Evolutionary conservation across 2,797 vertebrate species (phyloP), one percentile per base, ranked within the genome.

Genomic region (Capromys pilorides): DNA sequence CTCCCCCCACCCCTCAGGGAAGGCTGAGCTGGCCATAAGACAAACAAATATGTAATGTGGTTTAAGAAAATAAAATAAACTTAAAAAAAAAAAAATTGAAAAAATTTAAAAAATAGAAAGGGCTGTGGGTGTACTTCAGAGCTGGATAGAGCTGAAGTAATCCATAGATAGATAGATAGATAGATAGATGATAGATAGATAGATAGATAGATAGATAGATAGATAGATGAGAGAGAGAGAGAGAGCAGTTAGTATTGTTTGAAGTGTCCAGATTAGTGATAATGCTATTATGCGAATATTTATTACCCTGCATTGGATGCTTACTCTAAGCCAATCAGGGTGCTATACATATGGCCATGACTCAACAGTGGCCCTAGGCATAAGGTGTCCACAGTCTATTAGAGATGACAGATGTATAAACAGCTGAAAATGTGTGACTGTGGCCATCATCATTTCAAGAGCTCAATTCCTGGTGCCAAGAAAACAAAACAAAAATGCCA

Each of bases 251-350:
- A 78, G 90, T 89, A 87, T 93, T 91, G 85, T 73, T 62, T 73
- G 49, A 96, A 91, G 73, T 88, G 36, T 91, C 67, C 78, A 80
- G 95, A 87, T 78, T 90, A 96, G 78, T 62, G 77, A 85, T 88
- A 91, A 91, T 78, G 77, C 49, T 94, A n/a, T n/a, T n/a, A n/a
- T n/a, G n/a, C n/a, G n/a, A 86, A 78, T 62, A 88, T 82, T 91
- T 61, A 45, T 90, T 93, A 86, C 22, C 36, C 64, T 77, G 39
- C 61, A 67, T 28, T 86, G 87, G 26, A 59, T n/a, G 24, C n/a
- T 91, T 28, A 51, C 6, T 67, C 45, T 59, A 64, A 95, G 59
- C 82, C 36, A 90, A 81, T 9, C 80, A 77, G 66, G 41, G 41
- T 83, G 45, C 61, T 79, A 22, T 39, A 57, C 36, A 64, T 75